phyloP scores from a whole-genome alignment of 2,113 vertebrate genomes.

The Barbus barbus region DNA sequence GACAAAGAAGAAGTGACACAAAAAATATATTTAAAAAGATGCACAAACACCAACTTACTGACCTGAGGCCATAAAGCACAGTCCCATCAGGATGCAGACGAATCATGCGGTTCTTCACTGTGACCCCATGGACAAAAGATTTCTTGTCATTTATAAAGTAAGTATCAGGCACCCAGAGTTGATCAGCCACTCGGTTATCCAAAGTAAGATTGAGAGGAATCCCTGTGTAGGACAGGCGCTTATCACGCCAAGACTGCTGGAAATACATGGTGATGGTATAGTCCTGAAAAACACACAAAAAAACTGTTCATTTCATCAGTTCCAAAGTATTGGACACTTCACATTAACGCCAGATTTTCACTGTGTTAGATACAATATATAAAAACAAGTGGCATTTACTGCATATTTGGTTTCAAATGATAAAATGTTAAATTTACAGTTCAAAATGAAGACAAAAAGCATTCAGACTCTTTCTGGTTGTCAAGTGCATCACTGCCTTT shows the following conservation, averaged over 20 bases:
- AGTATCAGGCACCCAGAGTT: conserved; percentile 92
- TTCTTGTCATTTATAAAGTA: conserved; percentile 96
- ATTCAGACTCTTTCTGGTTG: too few species aligned
- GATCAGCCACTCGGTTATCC: conserved; percentile 91
- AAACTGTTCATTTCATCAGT: neutral
- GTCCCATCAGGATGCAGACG: conserved; percentile 90
- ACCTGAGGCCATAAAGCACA: conserved; percentile 91
- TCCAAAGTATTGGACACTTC: too few species aligned
- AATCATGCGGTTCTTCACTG: conserved; percentile 94
- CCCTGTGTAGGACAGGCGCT: conserved; percentile 91
- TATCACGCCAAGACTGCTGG: conserved; percentile 94
- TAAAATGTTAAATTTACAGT: too few species aligned
- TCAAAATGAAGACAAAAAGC: too few species aligned
- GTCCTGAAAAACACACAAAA: conserved; percentile 73
- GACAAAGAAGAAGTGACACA: neutral
- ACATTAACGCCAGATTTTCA: too few species aligned
- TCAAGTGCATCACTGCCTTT: too few species aligned
- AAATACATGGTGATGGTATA: conserved; percentile 97
- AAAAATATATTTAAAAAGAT: neutral
- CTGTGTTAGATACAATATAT: too few species aligned
- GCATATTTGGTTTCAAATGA: too few species aligned
- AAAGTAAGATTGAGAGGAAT: conserved; percentile 91
- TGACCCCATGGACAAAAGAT: conserved; percentile 92
- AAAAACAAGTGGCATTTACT: too few species aligned
- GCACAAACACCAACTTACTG: conserved; percentile 41